A percentile compares a stretch with the other conserved stretches of the same genome.
Conservation (phyloP, 2,888 invertebrate species). For the Idaea aversata region DNA sequence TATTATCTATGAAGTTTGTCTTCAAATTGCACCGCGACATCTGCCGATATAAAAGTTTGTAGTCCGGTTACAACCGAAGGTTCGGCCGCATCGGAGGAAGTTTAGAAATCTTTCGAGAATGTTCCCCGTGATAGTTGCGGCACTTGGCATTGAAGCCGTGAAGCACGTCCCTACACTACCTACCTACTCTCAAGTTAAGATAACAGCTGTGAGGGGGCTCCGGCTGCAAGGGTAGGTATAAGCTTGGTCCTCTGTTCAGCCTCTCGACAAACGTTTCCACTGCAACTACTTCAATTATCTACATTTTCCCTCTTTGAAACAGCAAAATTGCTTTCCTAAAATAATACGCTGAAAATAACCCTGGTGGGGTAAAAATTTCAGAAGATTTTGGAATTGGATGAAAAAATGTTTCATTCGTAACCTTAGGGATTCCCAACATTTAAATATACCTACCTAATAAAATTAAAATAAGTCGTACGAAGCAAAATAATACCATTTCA, state of each 20-base stretch:
- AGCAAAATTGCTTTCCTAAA: background rate
- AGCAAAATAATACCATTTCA: too few species aligned
- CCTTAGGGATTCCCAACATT: too few species aligned
- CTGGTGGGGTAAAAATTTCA: too few species aligned
- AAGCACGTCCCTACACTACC: conserved; percentile 37
- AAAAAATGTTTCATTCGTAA: too few species aligned
- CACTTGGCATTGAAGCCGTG: conserved; percentile 38
- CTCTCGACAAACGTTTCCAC: conserved; percentile 5
- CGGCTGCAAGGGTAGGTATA: conserved; percentile 35
- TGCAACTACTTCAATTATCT: conserved; percentile 18
- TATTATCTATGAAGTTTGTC: too few species aligned
- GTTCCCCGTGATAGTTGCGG: conserved; percentile 26
- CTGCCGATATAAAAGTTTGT: background rate
- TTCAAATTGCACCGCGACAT: background rate
- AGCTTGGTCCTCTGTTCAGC: conserved; percentile 13
- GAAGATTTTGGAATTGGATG: too few species aligned
- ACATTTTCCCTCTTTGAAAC: background rate
- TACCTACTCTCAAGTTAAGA: conserved; percentile 45
- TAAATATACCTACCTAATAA: too few species aligned
- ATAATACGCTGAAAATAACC: background rate
- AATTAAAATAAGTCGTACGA: too few species aligned
- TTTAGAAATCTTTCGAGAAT: conserved; percentile 31
- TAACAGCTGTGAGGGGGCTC: conserved; percentile 47
- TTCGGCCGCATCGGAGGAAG: conserved; percentile 15
- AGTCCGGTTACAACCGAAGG: conserved; percentile 5